phyloP scores from a whole-genome alignment of 2,888 invertebrate species.

The Idaea straminata region DNA sequence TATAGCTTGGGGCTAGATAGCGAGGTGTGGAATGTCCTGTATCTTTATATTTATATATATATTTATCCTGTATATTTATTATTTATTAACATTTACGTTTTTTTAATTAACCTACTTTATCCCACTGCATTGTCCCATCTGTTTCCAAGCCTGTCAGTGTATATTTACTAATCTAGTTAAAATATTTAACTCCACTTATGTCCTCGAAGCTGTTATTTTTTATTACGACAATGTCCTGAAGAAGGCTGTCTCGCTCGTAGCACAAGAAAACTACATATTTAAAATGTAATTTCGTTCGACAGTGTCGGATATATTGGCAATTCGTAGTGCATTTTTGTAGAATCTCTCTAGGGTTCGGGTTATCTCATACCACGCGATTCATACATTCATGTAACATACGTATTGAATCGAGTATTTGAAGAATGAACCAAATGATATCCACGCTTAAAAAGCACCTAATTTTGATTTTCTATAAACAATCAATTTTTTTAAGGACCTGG shows the following conservation, averaged over 20 bases:
- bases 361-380: slow-evolving; percentile 36
- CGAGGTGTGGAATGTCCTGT: no score
- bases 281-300: slow-evolving; percentile 40
- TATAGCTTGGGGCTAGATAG: no score
- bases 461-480: background rate
- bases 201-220: background rate
- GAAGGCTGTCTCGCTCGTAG: slow-evolving; percentile 6
- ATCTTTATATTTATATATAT: no score
- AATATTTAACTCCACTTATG: no score
- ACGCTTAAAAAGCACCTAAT: background rate
- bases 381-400: slow-evolving; percentile 4
- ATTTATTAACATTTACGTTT: no score
- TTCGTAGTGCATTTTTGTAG: slow-evolving; percentile 47
- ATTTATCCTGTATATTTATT: no score
- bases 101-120: no score
- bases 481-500: no score
- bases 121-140: no score
- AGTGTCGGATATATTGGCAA: slow-evolving; percentile 51
- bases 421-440: no score
- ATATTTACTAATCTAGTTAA: no score
- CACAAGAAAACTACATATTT: slow-evolving; percentile 32
- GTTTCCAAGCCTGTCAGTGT: no score
- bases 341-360: slow-evolving; percentile 38
- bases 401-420: background rate
- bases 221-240: slow-evolving; percentile 6